Evolutionary conservation across 2,113 vertebrate genomes (phyloP).

Genomic region (Megalops atlanticus): DNA sequence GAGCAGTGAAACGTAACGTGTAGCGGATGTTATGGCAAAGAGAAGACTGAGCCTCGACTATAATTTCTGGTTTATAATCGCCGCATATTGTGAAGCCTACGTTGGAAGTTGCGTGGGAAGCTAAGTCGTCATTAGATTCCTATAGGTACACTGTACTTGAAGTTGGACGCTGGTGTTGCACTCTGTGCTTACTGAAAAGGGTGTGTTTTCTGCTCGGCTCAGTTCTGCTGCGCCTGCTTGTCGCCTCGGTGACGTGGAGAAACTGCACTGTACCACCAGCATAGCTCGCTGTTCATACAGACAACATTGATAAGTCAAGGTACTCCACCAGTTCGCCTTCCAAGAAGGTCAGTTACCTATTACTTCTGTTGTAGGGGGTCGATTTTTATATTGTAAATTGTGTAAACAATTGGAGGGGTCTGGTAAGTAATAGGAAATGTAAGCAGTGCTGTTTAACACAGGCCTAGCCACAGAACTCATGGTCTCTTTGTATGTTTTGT

Average conservation of each 20-base stretch:
- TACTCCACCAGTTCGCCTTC: too few relatives aligned
- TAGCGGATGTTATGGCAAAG: too few relatives aligned
- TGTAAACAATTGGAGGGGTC: background rate
- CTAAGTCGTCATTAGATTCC: too few relatives aligned
- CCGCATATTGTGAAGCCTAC: too few relatives aligned
- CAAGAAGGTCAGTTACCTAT: too few relatives aligned
- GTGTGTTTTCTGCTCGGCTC: slow-evolving; percentile 21
- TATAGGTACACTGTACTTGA: too few relatives aligned
- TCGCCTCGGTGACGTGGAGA: slow-evolving; percentile 38
- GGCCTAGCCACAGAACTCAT: background rate
- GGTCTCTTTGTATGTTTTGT: too few relatives aligned
- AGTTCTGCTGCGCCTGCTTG: slow-evolving; percentile 21
- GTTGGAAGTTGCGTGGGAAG: too few relatives aligned
- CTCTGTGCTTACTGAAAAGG: background rate
- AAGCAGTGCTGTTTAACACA: background rate
- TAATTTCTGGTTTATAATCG: too few relatives aligned
- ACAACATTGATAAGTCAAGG: background rate
- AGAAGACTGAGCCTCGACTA: too few relatives aligned
- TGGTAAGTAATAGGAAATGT: background rate
- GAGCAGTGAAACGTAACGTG: too few relatives aligned
- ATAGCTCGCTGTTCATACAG: background rate
- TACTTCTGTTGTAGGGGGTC: background rate
- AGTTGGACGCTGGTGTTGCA: too few relatives aligned
- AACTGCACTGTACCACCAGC: background rate
- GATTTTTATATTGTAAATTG: background rate